Evolutionary conservation across 1,140 invertebrate genomes (phyloP).

Genomic region (Ceratoteleas bidentatus): DNA sequence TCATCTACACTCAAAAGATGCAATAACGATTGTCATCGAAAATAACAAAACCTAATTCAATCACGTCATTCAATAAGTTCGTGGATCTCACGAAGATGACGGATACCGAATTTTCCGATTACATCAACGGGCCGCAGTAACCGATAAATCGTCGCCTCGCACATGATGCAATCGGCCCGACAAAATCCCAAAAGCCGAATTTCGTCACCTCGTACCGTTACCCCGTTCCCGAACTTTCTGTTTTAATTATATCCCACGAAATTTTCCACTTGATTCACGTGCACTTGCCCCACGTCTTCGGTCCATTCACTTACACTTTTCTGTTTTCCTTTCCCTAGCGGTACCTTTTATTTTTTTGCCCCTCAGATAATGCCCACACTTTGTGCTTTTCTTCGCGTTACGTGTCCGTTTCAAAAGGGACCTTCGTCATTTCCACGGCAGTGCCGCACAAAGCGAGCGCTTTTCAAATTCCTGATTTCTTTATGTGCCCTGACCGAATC

Average conservation of each 20-base stretch:
- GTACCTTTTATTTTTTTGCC: constrained; percentile 44
- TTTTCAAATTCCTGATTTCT: constrained; percentile 49
- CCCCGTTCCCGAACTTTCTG: constrained; percentile 36
- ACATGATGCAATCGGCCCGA: background rate
- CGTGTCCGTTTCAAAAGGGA: constrained; percentile 33
- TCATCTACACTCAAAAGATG: no score
- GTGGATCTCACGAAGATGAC: no score
- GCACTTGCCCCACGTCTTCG: constrained; percentile 30
- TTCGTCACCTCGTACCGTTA: constrained; percentile 47
- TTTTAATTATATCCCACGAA: constrained; percentile 45
- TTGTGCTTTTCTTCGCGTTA: constrained; percentile 44
- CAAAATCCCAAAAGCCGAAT: constrained; percentile 19
- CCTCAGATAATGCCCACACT: constrained; percentile 3
- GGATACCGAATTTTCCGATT: no score
- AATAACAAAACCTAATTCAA: no score
- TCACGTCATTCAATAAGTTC: no score
- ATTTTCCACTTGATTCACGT: constrained; percentile 41
- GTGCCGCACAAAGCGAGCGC: constrained; percentile 16
- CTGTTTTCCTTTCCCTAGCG: constrained; percentile 53
- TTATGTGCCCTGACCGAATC: constrained; percentile 15
- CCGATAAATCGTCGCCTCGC: no score
- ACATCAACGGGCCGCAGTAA: no score
- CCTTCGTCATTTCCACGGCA: constrained; percentile 36
- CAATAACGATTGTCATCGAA: no score
- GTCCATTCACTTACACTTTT: constrained; percentile 57